A percentile compares a stretch with the other conserved stretches of the same genome.
These are phyloP conservation scores for Sinopyrophorus schimmeli DNA, from an alignment of 2,888 invertebrate genomes.

Conservation along the genomic window DNA sequence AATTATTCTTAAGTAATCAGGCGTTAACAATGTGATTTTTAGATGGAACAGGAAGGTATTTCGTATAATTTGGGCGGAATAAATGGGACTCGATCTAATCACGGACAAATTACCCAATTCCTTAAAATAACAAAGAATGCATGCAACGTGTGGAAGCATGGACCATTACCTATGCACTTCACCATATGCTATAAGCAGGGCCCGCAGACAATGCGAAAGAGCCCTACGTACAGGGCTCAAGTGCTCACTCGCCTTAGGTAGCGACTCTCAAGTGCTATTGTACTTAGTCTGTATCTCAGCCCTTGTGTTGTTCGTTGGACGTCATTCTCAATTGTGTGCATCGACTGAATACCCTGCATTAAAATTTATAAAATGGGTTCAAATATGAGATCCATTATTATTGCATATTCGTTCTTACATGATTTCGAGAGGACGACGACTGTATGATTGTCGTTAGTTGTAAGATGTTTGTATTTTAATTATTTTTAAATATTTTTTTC, in stretches of 20 bases:
- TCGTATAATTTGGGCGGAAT: no score
- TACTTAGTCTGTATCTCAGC: slow-evolving; percentile 31
- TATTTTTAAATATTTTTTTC: no score
- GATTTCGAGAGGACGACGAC: no score
- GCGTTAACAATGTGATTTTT: no score
- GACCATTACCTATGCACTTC: slow-evolving; percentile 30
- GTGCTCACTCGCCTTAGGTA: slow-evolving; percentile 42
- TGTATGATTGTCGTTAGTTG: no score
- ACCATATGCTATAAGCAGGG: slow-evolving; percentile 31
- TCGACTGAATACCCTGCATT: slow-evolving; percentile 24
- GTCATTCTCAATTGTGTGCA: slow-evolving; percentile 31
- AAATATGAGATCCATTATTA: slow-evolving; percentile 27
- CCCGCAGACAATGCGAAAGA: slow-evolving; percentile 27
- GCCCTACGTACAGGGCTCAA: slow-evolving; percentile 33
- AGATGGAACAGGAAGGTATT: no score
- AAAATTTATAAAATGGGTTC: slow-evolving; percentile 28
- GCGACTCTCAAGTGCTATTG: slow-evolving; percentile 43
- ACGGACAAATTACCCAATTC: slow-evolving; percentile 19
- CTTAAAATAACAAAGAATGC: slow-evolving; percentile 28
- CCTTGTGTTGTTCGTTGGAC: slow-evolving; percentile 31
- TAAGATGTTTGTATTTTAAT: no score
- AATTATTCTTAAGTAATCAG: no score
- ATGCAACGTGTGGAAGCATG: slow-evolving; percentile 29
- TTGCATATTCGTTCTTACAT: no score
- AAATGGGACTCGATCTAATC: slow-evolving; percentile 13